phyloP scores from a whole-genome alignment of 2,113 vertebrate species.

The Corydoras sp. region DNA sequence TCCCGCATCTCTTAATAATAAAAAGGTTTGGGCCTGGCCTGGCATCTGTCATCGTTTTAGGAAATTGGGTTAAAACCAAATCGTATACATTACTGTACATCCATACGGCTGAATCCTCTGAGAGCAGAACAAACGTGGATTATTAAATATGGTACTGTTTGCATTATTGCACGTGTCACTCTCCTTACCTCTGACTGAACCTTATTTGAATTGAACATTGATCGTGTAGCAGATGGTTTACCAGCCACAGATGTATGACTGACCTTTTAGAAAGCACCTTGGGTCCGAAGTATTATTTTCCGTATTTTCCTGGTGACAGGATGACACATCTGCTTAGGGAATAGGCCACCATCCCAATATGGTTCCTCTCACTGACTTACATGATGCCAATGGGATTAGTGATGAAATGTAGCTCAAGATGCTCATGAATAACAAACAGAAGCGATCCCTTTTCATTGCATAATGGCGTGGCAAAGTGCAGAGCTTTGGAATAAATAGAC shows the following conservation, averaged over 20 bases:
- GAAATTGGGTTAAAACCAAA: neutral
- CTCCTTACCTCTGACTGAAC: slow-evolving; percentile 19
- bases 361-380: slow-evolving; percentile 33
- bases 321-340: slow-evolving; percentile 36
- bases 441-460: slow-evolving; percentile 29
- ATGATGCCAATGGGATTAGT: slow-evolving; percentile 33
- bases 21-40: neutral
- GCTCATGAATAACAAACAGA: slow-evolving; percentile 37
- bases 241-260: slow-evolving; percentile 15
- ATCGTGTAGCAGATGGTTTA: slow-evolving; percentile 31
- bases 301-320: slow-evolving; percentile 14
- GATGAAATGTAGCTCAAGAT: slow-evolving; percentile 33
- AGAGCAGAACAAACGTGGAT: neutral
- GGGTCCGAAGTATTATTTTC: slow-evolving; percentile 23
- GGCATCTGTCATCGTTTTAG: slow-evolving; percentile 10
- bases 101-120: too few species aligned
- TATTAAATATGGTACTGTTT: neutral
- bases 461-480: neutral
- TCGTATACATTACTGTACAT: neutral
- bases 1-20: neutral
- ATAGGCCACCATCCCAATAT: slow-evolving; percentile 27
- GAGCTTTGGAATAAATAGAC: slow-evolving; percentile 18
- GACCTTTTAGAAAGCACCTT: slow-evolving; percentile 32
- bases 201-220: slow-evolving; percentile 31
- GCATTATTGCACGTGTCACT: slow-evolving; percentile 1